These are phyloP conservation scores for Cybosia mesomella DNA, from an alignment of 2,888 invertebrate species.

Conservation along the genomic window DNA sequence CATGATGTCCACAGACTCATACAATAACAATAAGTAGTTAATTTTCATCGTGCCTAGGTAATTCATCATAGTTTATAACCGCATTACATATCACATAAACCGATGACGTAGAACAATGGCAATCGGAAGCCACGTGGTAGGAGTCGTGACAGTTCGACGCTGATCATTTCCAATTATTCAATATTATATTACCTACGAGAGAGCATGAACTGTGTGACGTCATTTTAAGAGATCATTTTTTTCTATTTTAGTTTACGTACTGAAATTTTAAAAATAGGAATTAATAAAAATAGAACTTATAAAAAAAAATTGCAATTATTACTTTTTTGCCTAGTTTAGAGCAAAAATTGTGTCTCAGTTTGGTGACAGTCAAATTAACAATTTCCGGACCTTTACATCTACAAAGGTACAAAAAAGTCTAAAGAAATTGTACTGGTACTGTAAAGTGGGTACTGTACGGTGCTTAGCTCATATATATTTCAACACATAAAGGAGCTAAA, in stretches of 20 bases:
- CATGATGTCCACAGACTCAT: not conserved
- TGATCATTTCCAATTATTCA: constrained; percentile 46
- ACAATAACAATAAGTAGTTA: constrained; percentile 3
- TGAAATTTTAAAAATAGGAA: not conserved
- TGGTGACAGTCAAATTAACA: too few relatives aligned
- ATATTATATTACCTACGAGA: constrained; percentile 31
- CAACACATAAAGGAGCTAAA: too few relatives aligned
- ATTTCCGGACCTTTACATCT: too few relatives aligned
- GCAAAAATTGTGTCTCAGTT: too few relatives aligned
- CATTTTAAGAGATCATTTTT: constrained; percentile 16
- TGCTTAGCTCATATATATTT: too few relatives aligned
- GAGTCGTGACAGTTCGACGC: constrained; percentile 48
- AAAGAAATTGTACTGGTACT: too few relatives aligned
- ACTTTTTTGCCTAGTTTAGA: too few relatives aligned
- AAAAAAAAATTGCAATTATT: too few relatives aligned
- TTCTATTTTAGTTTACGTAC: not conserved
- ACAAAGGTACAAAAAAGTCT: too few relatives aligned
- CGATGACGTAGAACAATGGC: constrained; percentile 53
- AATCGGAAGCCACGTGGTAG: constrained; percentile 52
- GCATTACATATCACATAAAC: constrained; percentile 36
- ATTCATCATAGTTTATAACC: constrained; percentile 24
- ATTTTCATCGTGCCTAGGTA: constrained; percentile 18
- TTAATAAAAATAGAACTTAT: too few relatives aligned
- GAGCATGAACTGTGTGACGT: constrained; percentile 19
- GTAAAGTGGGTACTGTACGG: too few relatives aligned